Conservation (phyloP, 2,797 vertebrate genomes). For the Moxostoma hubbsi region DNA sequence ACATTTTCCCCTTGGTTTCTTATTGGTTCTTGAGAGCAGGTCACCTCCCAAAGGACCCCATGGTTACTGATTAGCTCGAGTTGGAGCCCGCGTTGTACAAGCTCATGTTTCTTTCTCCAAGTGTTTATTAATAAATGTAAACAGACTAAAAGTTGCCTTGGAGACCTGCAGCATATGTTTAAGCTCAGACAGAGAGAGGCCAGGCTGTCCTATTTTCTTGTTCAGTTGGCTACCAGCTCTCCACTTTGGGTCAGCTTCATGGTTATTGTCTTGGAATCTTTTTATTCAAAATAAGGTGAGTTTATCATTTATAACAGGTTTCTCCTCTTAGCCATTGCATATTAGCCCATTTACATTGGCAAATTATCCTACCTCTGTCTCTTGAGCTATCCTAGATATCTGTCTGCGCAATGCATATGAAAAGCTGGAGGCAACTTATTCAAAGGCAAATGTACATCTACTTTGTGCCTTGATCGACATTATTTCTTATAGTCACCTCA, state of each 20-base stretch:
- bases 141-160: slow-evolving; percentile 76
- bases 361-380: background rate
- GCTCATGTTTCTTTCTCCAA: slow-evolving; percentile 63
- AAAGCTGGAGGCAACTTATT: background rate
- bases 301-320: slow-evolving; percentile 13
- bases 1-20: slow-evolving; percentile 15
- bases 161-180: slow-evolving; percentile 70
- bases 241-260: slow-evolving; percentile 11
- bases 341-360: slow-evolving; percentile 1
- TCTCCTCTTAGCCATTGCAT: background rate
- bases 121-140: slow-evolving; percentile 82
- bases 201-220: slow-evolving; percentile 28
- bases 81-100: slow-evolving; percentile 41
- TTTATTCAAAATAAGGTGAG: slow-evolving; percentile 19
- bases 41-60: slow-evolving; percentile 28
- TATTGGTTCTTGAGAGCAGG: slow-evolving; percentile 34
- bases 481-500: background rate
- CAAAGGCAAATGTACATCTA: background rate
- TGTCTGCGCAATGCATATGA: slow-evolving; percentile 2
- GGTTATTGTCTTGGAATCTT: slow-evolving; percentile 32
- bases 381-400: background rate
- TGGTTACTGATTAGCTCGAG: slow-evolving; percentile 39
- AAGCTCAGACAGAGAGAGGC: slow-evolving; percentile 42
- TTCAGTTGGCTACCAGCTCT: slow-evolving; percentile 27
- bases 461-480: background rate